phyloP scores from a whole-genome alignment of 1,140 invertebrate species.

The Anastatus disparis region DNA sequence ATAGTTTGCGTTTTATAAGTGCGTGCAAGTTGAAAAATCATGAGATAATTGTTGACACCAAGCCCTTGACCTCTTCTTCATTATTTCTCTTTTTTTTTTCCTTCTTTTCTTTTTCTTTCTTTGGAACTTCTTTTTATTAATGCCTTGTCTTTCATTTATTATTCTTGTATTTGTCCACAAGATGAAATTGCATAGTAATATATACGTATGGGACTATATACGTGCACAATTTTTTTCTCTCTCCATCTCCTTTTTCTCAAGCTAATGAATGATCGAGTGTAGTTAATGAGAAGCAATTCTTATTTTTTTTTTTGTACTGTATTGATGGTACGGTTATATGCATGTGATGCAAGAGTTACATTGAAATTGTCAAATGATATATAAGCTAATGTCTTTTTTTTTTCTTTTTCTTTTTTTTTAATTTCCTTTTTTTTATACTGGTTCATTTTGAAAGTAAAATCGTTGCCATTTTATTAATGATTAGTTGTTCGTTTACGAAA shows the following conservation, averaged over 20 bases:
- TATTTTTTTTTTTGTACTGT: slow-evolving; percentile 5
- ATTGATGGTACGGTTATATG: not conserved
- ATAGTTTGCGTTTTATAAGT: not conserved
- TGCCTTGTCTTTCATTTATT: no score
- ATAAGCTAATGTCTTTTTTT: not conserved
- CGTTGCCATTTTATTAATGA: not conserved
- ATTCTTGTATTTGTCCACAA: not conserved
- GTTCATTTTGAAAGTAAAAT: not conserved
- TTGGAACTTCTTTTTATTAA: not conserved
- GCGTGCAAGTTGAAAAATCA: slow-evolving; percentile 10
- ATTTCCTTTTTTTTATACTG: no score
- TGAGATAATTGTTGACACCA: slow-evolving; percentile 19
- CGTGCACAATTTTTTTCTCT: not conserved
- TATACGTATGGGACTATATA: not conserved
- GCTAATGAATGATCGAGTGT: slow-evolving; percentile 3
- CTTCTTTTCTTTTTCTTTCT: not conserved
- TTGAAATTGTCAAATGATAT: not conserved
- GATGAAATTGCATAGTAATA: slow-evolving; percentile 14
- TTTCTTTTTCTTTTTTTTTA: not conserved
- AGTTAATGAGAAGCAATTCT: slow-evolving; percentile 21
- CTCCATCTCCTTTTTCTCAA: not conserved
- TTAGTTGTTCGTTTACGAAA: not conserved
- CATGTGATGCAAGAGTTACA: not conserved
- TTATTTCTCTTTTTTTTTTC: not conserved
- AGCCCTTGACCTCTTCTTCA: slow-evolving; percentile 12